Base-by-base conservation (phyloP, 2,113 vertebrate species). In the Hiodon tergisus region DNA sequence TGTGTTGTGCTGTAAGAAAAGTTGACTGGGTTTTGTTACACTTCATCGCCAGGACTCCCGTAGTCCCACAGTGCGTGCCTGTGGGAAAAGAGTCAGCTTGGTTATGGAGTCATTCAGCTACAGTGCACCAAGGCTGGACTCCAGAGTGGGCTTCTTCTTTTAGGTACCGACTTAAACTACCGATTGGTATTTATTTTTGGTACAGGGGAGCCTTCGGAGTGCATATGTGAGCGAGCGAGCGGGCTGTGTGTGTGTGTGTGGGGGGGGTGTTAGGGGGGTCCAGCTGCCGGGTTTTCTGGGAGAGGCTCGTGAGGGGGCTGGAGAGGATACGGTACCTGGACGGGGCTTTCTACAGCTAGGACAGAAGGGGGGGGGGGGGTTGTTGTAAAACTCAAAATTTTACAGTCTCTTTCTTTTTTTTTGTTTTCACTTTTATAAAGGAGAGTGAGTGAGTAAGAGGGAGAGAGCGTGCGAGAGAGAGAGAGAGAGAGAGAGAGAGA, bases 151-250 rank as follows among this genome's bases (percentile, higher is more conserved):
- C 62, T 66, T 53, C 62, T 82, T 86, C 82, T 86, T 81, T 87
- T 81, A 82, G 77, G 79, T 84, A 86, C 85, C 78, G 76, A 85
- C 86, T 82, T 86, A 83, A 88, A 86, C 67, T 69, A 86, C 86
- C 89, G 86, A 88, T 86, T 84, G 86, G 81, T 86, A 85, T 89
- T 91, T 89, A 86, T 88, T 90, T 89, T 90, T 87, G 72, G 85
- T 87, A 82, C 78, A 85, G 54, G 85, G 85, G 88, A 88, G 80
- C 86, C 77, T 85, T 89, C 86, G 86, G 87, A 89, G 86, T 78
- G 84, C 73, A 71, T 52, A 9, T 68, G 67, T 52, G 7, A 47
- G n/a, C 13, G 3, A 61, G 14, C 10, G 4, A 14, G 59, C 13
- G 8, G 1, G 59, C 53, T 13, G 11, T 16, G n/a, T 10, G 47